Base-by-base conservation (phyloP, 2,888 invertebrate species). In the Exocentrus adspersus region DNA sequence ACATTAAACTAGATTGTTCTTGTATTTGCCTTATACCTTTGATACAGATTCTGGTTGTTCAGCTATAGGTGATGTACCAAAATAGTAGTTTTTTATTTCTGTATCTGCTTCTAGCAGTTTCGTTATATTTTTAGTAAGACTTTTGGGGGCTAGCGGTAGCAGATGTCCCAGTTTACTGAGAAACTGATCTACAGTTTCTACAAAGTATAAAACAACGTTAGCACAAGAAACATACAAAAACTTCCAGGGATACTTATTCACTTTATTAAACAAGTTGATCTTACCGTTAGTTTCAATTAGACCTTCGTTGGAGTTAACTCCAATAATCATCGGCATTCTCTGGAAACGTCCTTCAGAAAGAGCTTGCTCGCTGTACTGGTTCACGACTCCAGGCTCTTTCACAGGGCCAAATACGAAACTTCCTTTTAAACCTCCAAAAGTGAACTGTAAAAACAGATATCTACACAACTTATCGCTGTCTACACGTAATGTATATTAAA, bases 271-370 rank as follows among this genome's bases (percentile, higher is more conserved):
- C n/a, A n/a, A n/a, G n/a, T n/a, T n/a, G n/a, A n/a, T n/a, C n/a
- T n/a, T n/a, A n/a, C n/a, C n/a, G n/a, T n/a, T n/a, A n/a, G n/a
- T n/a, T n/a, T n/a, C n/a, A n/a, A n/a, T n/a, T n/a, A n/a, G n/a
- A n/a, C n/a, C n/a, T 65, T 75, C 75, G 41, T 71, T 70, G 1
- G 75, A 75, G 65, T 68, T 75, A 14, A 71, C 24, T 7, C 75
- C 75, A 6, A 72, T 59, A 9, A 75, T 65, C 6, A 67, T 45
- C 1, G 73, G 72, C 16, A 72, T 70, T 14, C 37, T 60, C 24
- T 70, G 58, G 48, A 72, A 72, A 4, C 66, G 6, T 1, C 75
- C 75, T n/a, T 62, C 59, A 24, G 58, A 46, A 37, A 75, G 52
- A 7, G 64, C 20, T 50, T 68, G 57, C 19, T 75, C 67, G 54